phyloP scores from a whole-genome alignment of 2,888 invertebrate species.

The Chloroclystis v-ata region DNA sequence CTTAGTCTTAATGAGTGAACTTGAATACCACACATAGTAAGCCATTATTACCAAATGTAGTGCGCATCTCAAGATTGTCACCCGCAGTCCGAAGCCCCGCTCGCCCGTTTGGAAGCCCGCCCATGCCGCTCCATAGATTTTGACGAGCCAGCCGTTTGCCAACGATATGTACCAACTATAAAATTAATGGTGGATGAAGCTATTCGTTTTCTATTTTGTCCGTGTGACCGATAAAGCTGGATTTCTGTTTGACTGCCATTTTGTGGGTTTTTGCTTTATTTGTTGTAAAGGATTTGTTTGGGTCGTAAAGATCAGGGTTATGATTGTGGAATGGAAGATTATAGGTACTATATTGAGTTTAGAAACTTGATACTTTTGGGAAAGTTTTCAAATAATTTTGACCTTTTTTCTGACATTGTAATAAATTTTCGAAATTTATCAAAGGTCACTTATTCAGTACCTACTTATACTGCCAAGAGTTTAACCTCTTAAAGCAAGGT shows the following conservation, averaged over 20 bases:
- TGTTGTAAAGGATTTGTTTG: conserved; percentile 21
- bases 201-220: conserved; percentile 29
- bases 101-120: conserved; percentile 24
- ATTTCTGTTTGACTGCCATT: conserved; percentile 17
- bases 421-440: no score
- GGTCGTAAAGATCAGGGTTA: conserved; percentile 17
- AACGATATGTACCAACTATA: conserved; percentile 30
- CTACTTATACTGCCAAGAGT: no score
- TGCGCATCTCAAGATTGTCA: conserved; percentile 13
- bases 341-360: no score
- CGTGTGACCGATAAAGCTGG: conserved; percentile 18
- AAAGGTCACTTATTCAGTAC: no score
- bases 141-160: conserved; percentile 29
- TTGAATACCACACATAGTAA: no score
- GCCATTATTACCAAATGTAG: no score
- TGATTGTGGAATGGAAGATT: conserved; percentile 15
- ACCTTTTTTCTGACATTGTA: no score
- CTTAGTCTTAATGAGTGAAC: no score
- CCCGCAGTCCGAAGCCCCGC: conserved; percentile 7
- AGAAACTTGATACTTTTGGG: no score
- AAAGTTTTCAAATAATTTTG: no score
- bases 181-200: conserved; percentile 29
- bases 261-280: conserved; percentile 18
- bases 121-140: conserved; percentile 28
- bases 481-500: no score